Conservation (phyloP, 64 coral and sea anemone genomes). For the Dendronephthya gigantea region DNA sequence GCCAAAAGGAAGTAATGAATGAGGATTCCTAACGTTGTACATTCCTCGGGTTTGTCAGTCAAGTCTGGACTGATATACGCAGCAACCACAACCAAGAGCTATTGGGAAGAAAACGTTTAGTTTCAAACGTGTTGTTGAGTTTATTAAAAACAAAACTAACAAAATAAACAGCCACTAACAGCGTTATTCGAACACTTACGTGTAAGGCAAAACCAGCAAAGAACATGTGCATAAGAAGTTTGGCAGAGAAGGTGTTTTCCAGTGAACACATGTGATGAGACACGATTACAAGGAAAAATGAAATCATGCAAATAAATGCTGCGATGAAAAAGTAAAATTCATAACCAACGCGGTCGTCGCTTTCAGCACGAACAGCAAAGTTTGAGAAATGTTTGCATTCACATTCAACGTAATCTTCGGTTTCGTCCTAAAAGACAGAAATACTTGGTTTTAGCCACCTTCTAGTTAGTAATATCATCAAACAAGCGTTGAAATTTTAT, state of each 20-base stretch:
- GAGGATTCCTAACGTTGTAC: slow-evolving; percentile 73
- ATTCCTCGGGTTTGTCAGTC: slow-evolving; percentile 42
- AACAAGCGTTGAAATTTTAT: background rate
- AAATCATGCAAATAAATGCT: slow-evolving; percentile 75
- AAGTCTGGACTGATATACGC: slow-evolving; percentile 71
- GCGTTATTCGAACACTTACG: slow-evolving; percentile 29
- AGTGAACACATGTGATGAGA: slow-evolving; percentile 77
- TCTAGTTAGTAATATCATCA: too few species aligned
- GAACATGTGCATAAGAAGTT: slow-evolving; percentile 93
- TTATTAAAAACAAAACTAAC: background rate
- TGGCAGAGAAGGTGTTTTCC: slow-evolving; percentile 83
- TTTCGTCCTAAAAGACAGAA: slow-evolving; percentile 45
- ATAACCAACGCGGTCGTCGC: slow-evolving; percentile 74
- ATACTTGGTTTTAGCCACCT: background rate
- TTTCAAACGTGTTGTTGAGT: too few species aligned
- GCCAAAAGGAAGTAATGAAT: slow-evolving; percentile 90
- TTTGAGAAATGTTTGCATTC: slow-evolving; percentile 76
- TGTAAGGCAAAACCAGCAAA: slow-evolving; percentile 68
- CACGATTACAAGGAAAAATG: slow-evolving; percentile 58
- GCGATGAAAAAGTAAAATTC: slow-evolving; percentile 59
- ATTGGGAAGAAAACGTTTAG: background rate
- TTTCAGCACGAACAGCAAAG: slow-evolving; percentile 71
- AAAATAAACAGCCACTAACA: background rate
- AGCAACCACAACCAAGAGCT: slow-evolving; percentile 74
- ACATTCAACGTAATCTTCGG: slow-evolving; percentile 73